Evolutionary conservation across 1,140 invertebrate genomes (phyloP), one percentile per base, ranked within the genome.

Genomic region (Matsumurasca onukii): DNA sequence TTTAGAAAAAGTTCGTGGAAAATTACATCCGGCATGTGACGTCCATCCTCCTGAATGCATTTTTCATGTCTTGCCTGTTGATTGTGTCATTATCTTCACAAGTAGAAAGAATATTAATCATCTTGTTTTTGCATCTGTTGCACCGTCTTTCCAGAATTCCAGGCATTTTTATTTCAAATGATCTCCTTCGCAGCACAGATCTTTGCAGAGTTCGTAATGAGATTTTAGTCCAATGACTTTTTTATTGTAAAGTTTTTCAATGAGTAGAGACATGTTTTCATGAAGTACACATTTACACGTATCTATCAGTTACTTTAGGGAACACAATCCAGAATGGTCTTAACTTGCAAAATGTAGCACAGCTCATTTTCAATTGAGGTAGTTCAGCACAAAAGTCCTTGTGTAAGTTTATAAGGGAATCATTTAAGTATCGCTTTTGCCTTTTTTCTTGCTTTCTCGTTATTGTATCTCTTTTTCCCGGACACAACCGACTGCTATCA

Each of bases 41-140:
- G n/a, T n/a, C n/a, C n/a, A n/a, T n/a, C n/a, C n/a, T n/a, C n/a
- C n/a, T n/a, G n/a, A n/a, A n/a, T n/a, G n/a, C n/a, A n/a, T n/a
- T n/a, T n/a, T n/a, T n/a, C n/a, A n/a, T n/a, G n/a, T n/a, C n/a
- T n/a, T n/a, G n/a, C n/a, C n/a, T n/a, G n/a, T n/a, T 55, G 24
- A 55, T 55, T 12, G 51, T 55, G 51, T 55, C 24, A 55, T 55
- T 55, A 13, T 55, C 51, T 55, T 55, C 51, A 55, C 51, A 55
- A 55, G 51, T 55, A 55, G 51, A 22, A 22, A 55, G 51, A 12
- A 24, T 55, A n/a, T 13, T 22, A 12, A 55, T 55, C 12, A 22
- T 55, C 51, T 55, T 55, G 24, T 55, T 55, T 55, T 55, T 55
- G 24, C 51, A 55, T 55, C 12, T 13, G 24, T 22, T 55, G 51